Base-by-base conservation (phyloP, 2,113 vertebrate genomes). In the Rhombomys opimus region DNA sequence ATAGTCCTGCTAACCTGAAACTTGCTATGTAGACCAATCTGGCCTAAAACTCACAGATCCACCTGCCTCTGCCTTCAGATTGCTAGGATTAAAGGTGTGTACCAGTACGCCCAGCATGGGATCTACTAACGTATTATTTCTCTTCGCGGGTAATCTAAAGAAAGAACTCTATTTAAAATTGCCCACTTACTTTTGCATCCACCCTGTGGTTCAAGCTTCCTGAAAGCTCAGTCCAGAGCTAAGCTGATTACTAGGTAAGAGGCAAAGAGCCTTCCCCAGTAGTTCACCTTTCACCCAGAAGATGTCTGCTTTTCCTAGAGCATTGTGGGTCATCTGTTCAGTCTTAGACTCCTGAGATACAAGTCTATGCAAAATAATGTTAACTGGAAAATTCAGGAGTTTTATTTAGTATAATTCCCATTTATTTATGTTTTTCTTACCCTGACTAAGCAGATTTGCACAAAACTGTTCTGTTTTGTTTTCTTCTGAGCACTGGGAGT, bases 131-230 rank as follows among this genome's bases (percentile, higher is more conserved):
- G 81, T 92, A 85, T 63, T 78, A 35, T 35, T 87, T 25, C 89
- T 38, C 8, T 87, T 75, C 35, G 50, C 4, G 78, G 22, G 11
- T 82, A 78, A 78, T 32, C 2, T 65, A 7, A 30, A 68, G 6
- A 89, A 50, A 57, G 86, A 72, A 73, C 15, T 35, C 5, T 63
- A 25, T 93, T 96, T 76, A 63, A 89, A 80, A 77, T 73, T 93
- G 14, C 46, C 81, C 63, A 2, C 22, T 89, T 90, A 87, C 90
- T 13, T 59, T 90, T 84, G 80, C 92, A 30, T 59, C 11, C 17
- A 86, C n/a, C 32, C 76, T 97, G n/a, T 72, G 35, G 72, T 3
- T 41, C 75, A 35, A 72, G 3, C 2, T 88, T 81, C 57, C 5
- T 61, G 61, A 75, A 86, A 87, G 12, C 4, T 18, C 8, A 61